Evolutionary conservation across 2,888 invertebrate genomes (phyloP).

Genomic region (Rhagium mordax): DNA sequence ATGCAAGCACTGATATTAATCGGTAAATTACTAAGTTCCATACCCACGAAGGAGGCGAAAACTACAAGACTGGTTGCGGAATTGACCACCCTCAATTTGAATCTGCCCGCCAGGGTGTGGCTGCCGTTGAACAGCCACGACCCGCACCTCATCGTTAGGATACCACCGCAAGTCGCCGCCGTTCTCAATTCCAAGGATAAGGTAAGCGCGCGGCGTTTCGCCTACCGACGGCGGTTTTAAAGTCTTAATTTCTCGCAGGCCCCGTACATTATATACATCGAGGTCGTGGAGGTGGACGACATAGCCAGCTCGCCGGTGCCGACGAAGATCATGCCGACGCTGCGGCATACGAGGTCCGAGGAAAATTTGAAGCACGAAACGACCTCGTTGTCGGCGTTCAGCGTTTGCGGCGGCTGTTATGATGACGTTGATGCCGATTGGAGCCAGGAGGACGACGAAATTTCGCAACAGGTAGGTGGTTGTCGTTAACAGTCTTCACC

Average conservation of each 20-base stretch:
- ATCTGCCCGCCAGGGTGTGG: conserved; percentile 98
- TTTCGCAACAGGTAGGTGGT: conserved; percentile 80
- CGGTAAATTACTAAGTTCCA: conserved; percentile 85
- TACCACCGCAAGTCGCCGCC: conserved; percentile 97
- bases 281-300: conserved; percentile 92
- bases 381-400: conserved; percentile 68
- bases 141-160: conserved; percentile 95
- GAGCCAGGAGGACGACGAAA: conserved; percentile 98
- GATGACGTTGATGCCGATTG: conserved; percentile 80
- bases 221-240: background rate
- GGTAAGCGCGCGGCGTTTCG: conserved; percentile 68
- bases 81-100: conserved; percentile 93
- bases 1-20: conserved; percentile 90
- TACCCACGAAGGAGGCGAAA: conserved; percentile 92
- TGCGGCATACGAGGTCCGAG: conserved; percentile 94
- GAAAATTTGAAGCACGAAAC: conserved; percentile 81
- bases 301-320: conserved; percentile 89
- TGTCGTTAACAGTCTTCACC: background rate
- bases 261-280: conserved; percentile 98
- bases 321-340: conserved; percentile 88
- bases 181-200: conserved; percentile 99
- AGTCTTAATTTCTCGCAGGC: conserved; percentile 74
- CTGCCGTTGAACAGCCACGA: conserved; percentile 89
- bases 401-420: conserved; percentile 73
- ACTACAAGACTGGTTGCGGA: conserved; percentile 94